Evolutionary conservation across 2,888 invertebrate species (phyloP).

Genomic region (Gari tellinella): DNA sequence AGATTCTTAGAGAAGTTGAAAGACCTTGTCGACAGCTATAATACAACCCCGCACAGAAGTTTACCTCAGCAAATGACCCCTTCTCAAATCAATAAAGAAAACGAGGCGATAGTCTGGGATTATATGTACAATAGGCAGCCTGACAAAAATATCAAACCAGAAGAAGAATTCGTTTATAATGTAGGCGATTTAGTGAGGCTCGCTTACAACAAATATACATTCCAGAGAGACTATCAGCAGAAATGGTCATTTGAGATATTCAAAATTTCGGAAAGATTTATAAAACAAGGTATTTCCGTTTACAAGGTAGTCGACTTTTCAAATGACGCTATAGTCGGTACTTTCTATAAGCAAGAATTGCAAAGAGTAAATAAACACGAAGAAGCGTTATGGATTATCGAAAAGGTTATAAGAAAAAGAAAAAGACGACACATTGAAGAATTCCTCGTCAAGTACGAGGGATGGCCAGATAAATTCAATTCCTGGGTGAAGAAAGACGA

Average conservation of each 20-base stretch:
- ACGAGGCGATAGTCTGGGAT: slow-evolving; percentile 29
- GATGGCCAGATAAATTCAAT: slow-evolving; percentile 31
- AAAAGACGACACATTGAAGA: slow-evolving; percentile 12
- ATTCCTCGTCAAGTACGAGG: slow-evolving; percentile 24
- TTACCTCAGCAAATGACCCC: slow-evolving; percentile 14
- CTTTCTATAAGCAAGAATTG: slow-evolving; percentile 25
- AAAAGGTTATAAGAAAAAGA: slow-evolving; percentile 12
- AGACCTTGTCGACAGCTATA: slow-evolving; percentile 28
- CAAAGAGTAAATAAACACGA: slow-evolving; percentile 17
- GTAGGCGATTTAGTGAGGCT: slow-evolving; percentile 37
- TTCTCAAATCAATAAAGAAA: slow-evolving; percentile 7
- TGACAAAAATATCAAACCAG: not conserved
- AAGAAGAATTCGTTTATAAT: slow-evolving; percentile 16
- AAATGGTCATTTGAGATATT: slow-evolving; percentile 36
- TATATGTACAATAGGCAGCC: slow-evolving; percentile 18
- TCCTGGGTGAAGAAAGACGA: slow-evolving; percentile 12
- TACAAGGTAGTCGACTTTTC: slow-evolving; percentile 27
- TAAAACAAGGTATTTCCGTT: slow-evolving; percentile 17
- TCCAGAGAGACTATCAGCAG: slow-evolving; percentile 28
- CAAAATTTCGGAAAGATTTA: slow-evolving; percentile 13
- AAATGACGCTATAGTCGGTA: slow-evolving; percentile 11
- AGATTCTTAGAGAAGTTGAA: slow-evolving; percentile 19
- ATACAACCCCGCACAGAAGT: slow-evolving; percentile 28
- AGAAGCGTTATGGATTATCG: slow-evolving; percentile 15
- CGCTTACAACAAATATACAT: slow-evolving; percentile 10